phyloP scores from a whole-genome alignment of 1,140 invertebrate species.

The Drosophila insularis region DNA sequence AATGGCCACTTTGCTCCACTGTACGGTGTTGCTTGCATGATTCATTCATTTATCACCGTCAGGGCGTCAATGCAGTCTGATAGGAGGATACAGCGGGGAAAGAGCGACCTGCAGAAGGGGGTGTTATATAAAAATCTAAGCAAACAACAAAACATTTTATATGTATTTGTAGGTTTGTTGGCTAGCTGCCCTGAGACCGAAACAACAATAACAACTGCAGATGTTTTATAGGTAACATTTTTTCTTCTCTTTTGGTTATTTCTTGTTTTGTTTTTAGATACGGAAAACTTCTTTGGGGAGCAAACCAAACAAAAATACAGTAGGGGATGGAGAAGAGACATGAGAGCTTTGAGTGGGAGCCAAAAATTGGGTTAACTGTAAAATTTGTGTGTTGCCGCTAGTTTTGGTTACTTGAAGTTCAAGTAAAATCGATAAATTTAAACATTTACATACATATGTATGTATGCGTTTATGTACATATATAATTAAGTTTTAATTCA shows the following conservation, averaged over 20 bases:
- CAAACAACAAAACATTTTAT: slow-evolving; percentile 46
- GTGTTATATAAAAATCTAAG: slow-evolving; percentile 51
- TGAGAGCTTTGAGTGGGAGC: slow-evolving; percentile 43
- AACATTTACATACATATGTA: background rate
- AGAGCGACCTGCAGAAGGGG: slow-evolving; percentile 19
- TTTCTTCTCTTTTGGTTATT: slow-evolving; percentile 35
- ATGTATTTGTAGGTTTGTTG: slow-evolving; percentile 53
- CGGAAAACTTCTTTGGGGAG: slow-evolving; percentile 49
- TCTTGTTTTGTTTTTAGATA: slow-evolving; percentile 47
- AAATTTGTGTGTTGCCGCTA: slow-evolving; percentile 17
- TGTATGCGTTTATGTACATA: background rate
- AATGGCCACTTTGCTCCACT: background rate
- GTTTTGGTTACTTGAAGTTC: slow-evolving; percentile 46
- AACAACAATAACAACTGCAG: slow-evolving; percentile 33
- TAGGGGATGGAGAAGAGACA: background rate
- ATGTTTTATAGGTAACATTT: slow-evolving; percentile 46
- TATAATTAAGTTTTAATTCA: slow-evolving; percentile 33
- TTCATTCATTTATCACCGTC: slow-evolving; percentile 80
- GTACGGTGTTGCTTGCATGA: slow-evolving; percentile 67
- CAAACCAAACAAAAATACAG: background rate
- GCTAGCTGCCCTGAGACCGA: slow-evolving; percentile 45
- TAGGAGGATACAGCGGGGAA: background rate
- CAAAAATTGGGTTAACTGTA: slow-evolving; percentile 65
- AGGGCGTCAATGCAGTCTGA: slow-evolving; percentile 57
- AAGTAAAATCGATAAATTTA: slow-evolving; percentile 66